Evolutionary conservation across 2,797 vertebrate species (phyloP).

Genomic region (Craterocephalus amniculus): DNA sequence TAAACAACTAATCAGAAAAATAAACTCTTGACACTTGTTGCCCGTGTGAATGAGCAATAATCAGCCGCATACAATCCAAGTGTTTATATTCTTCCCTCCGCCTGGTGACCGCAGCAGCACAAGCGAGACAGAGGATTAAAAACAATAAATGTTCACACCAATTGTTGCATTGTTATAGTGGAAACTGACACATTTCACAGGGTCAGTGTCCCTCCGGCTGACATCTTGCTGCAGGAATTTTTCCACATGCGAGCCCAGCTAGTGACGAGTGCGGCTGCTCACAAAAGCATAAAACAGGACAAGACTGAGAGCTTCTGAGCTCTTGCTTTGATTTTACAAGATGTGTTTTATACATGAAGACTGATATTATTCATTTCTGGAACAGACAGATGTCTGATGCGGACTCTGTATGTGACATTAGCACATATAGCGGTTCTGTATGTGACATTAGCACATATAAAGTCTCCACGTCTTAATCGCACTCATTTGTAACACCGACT

Average conservation of each 20-base stretch:
- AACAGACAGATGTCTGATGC: not conserved
- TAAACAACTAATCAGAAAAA: not conserved
- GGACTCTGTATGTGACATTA: not conserved
- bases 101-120: conserved; percentile 9
- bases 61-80: conserved; percentile 4
- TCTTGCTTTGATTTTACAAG: not conserved
- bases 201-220: conserved; percentile 34
- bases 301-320: conserved; percentile 5
- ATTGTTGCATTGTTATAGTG: conserved; percentile 17
- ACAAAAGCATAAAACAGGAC: not conserved
- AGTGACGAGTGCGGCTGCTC: conserved; percentile 10
- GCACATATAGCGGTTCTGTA: no score
- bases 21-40: not conserved
- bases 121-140: conserved; percentile 36
- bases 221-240: conserved; percentile 32
- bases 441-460: conserved; percentile 1
- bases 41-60: conserved; percentile 8
- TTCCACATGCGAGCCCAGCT: conserved; percentile 17
- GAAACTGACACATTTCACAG: conserved; percentile 34
- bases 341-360: not conserved
- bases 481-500: conserved; percentile 38
- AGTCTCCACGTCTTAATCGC: conserved; percentile 46
- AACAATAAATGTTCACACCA: conserved; percentile 48
- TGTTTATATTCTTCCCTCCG: conserved; percentile 36
- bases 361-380: conserved; percentile 3